Conservation (phyloP, 2,888 invertebrate species). For the Drosophila seclusa region DNA sequence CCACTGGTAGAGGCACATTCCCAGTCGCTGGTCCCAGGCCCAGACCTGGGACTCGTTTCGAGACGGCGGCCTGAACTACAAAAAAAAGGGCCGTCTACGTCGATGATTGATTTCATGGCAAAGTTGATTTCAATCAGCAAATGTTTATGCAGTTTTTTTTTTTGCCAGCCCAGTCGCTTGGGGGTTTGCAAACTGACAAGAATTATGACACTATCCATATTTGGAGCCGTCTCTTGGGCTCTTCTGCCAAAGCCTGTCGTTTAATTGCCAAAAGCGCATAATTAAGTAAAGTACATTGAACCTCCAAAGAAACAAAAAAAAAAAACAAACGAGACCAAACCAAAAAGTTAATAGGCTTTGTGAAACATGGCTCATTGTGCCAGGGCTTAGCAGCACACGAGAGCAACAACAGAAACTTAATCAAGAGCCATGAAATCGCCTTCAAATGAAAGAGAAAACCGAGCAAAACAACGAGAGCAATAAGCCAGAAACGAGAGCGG, state of each 20-base stretch:
- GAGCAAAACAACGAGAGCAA: slow-evolving; percentile 8
- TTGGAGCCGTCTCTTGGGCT: slow-evolving; percentile 54
- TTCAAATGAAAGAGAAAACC: slow-evolving; percentile 62
- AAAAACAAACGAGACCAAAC: neutral
- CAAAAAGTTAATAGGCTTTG: slow-evolving; percentile 67
- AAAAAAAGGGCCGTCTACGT: slow-evolving; percentile 66
- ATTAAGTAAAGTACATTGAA: slow-evolving; percentile 70
- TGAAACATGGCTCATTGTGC: slow-evolving; percentile 48
- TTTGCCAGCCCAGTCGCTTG: slow-evolving; percentile 56
- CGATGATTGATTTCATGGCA: slow-evolving; percentile 83
- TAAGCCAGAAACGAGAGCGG: slow-evolving; percentile 7
- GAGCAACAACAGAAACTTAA: slow-evolving; percentile 48
- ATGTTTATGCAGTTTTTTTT: slow-evolving; percentile 75
- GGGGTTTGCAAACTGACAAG: slow-evolving; percentile 77
- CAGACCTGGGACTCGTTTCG: slow-evolving; percentile 16
- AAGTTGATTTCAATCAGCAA: slow-evolving; percentile 83
- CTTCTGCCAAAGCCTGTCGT: slow-evolving; percentile 54
- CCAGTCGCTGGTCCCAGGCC: slow-evolving; percentile 16
- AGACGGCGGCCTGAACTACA: slow-evolving; percentile 11
- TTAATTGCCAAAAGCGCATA: slow-evolving; percentile 78
- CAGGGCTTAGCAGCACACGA: slow-evolving; percentile 22
- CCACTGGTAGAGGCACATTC: slow-evolving; percentile 10
- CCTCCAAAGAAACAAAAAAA: slow-evolving; percentile 17
- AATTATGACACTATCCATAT: slow-evolving; percentile 77
- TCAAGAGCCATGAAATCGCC: slow-evolving; percentile 73